Conservation (phyloP, 2,888 invertebrate species). For the Opisthograptis luteolata region DNA sequence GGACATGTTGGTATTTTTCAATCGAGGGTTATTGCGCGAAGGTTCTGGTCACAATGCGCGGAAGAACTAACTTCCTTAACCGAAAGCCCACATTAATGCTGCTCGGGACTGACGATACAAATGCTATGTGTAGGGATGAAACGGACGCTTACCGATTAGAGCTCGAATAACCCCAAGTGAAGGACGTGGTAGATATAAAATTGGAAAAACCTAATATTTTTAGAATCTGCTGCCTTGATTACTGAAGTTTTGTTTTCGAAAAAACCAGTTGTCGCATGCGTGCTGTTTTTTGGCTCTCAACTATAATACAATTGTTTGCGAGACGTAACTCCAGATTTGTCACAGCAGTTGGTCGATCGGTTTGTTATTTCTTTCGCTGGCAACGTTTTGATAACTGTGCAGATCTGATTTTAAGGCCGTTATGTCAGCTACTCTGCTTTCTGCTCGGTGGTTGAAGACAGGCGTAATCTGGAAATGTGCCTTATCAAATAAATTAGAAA, state of each 20-base stretch:
- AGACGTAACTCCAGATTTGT: neutral
- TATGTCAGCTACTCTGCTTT: slow-evolving; percentile 40
- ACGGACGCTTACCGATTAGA: too few species aligned
- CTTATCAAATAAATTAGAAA: slow-evolving; percentile 48
- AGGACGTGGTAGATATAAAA: too few species aligned
- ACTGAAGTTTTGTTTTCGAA: too few species aligned
- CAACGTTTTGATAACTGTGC: slow-evolving; percentile 12
- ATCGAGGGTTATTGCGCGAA: neutral
- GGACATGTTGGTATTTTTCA: neutral
- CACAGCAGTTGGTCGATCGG: slow-evolving; percentile 4
- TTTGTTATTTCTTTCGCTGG: slow-evolving; percentile 6
- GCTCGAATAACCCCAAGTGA: too few species aligned
- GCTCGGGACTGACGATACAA: too few species aligned
- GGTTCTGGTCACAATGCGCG: slow-evolving; percentile 11
- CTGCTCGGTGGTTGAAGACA: slow-evolving; percentile 38
- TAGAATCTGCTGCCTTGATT: too few species aligned
- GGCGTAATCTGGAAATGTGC: slow-evolving; percentile 34
- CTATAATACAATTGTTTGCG: neutral
- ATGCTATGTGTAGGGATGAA: too few species aligned
- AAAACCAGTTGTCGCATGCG: too few species aligned
- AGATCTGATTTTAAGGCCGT: slow-evolving; percentile 44
- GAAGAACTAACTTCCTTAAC: too few species aligned
- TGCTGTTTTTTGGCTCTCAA: too few species aligned
- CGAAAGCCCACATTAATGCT: too few species aligned
- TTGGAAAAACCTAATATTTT: too few species aligned